phyloP scores from a whole-genome alignment of 2,113 vertebrate species.

The Microcebus lehilahytsara region DNA sequence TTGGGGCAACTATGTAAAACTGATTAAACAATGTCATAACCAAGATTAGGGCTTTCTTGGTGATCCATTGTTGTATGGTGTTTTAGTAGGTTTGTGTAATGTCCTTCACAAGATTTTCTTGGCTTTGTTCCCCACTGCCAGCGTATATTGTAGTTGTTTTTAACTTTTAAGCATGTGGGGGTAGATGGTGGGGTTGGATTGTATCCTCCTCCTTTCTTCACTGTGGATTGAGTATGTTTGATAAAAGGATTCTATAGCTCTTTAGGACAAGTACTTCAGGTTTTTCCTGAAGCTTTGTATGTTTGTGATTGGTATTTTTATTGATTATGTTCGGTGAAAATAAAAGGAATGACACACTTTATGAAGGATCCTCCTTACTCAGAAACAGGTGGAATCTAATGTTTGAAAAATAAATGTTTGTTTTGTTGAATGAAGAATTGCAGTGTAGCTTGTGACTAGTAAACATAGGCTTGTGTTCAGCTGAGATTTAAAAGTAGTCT shows the following conservation, averaged over 20 bases:
- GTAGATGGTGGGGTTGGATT: background rate
- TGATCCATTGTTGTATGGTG: background rate
- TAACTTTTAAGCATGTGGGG: background rate
- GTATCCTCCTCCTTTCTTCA: background rate
- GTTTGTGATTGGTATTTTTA: slow-evolving; percentile 18
- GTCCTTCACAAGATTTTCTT: background rate
- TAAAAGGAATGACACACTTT: background rate
- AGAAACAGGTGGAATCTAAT: background rate
- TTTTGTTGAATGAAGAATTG: background rate
- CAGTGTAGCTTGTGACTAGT: background rate
- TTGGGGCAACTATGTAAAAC: background rate
- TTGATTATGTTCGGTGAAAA: background rate
- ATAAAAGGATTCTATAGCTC: background rate
- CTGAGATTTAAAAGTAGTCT: background rate
- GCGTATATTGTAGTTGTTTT: background rate
- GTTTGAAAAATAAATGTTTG: background rate
- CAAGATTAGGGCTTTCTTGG: background rate
- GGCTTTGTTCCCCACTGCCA: background rate
- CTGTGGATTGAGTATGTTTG: background rate
- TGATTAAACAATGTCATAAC: background rate
- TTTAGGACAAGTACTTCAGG: background rate
- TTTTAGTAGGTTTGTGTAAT: background rate
- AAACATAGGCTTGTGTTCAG: background rate
- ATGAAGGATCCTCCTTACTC: background rate
- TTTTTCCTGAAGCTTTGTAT: background rate